A percentile compares a stretch with the other conserved stretches of the same genome.
Evolutionary conservation across 2,888 invertebrate species (phyloP).

Genomic region (Calameuta idolon): DNA sequence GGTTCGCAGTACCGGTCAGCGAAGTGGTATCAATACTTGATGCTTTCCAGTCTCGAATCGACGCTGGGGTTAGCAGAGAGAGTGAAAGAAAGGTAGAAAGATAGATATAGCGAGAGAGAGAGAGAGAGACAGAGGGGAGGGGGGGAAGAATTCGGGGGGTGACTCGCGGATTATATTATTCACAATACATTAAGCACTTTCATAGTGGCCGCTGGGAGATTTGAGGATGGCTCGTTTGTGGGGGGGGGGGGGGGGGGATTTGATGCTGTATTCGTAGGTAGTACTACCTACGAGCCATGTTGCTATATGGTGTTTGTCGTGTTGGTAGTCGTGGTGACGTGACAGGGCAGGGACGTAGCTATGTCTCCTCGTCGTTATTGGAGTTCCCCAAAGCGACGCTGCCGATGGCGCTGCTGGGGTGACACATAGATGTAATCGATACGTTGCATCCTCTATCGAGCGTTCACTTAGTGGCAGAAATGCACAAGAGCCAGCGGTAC

Average conservation of each 20-base stretch:
- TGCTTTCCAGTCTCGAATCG: conserved; percentile 40
- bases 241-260: background rate
- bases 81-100: background rate
- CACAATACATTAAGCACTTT: conserved; percentile 64
- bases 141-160: conserved; percentile 29
- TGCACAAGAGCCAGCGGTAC: conserved; percentile 13
- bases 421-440: conserved; percentile 33
- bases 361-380: conserved; percentile 19
- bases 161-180: conserved; percentile 63
- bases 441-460: conserved; percentile 23
- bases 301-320: conserved; percentile 7
- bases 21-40: conserved; percentile 58
- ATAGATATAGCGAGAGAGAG: background rate
- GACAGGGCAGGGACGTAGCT: conserved; percentile 9
- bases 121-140: no score
- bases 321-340: conserved; percentile 13
- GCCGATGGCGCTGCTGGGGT: conserved; percentile 1
- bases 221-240: conserved; percentile 33
- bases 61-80: conserved; percentile 5
- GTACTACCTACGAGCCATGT: background rate
- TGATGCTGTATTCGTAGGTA: background rate
- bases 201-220: conserved; percentile 49
- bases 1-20: conserved; percentile 38
- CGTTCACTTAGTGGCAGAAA: conserved; percentile 29
- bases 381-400: conserved; percentile 8